A percentile compares a stretch with the other conserved stretches of the same genome.
Evolutionary conservation across 1,140 invertebrate species (phyloP).

Genomic region (Sarcophaga bullata): DNA sequence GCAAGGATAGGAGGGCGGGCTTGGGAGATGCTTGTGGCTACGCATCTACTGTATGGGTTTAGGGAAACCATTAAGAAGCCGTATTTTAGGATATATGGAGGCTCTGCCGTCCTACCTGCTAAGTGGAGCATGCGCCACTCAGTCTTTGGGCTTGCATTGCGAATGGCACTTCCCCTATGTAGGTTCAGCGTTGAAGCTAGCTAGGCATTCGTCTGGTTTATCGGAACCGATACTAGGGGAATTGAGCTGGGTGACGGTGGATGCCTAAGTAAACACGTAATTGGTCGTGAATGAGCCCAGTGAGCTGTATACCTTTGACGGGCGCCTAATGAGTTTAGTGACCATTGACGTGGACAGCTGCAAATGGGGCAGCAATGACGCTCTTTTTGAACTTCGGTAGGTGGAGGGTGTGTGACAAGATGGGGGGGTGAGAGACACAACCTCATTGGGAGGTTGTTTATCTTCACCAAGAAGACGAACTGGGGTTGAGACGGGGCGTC

Average conservation of each 20-base stretch:
- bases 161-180: constrained; percentile 40
- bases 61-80: constrained; percentile 30
- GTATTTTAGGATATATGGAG: constrained; percentile 38
- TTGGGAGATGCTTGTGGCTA: constrained; percentile 32
- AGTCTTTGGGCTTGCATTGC: constrained; percentile 37
- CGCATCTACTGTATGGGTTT: constrained; percentile 44
- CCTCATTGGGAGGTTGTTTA: not conserved
- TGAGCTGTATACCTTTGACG: constrained; percentile 41
- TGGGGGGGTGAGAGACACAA: no score
- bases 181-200: constrained; percentile 38
- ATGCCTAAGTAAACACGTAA: not conserved
- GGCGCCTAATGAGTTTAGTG: not conserved
- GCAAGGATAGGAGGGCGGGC: not conserved
- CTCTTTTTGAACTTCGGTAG: no score
- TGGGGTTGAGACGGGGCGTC: no score
- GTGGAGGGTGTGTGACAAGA: constrained; percentile 26
- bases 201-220: not conserved
- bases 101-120: constrained; percentile 35
- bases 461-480: not conserved
- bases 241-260: constrained; percentile 22
- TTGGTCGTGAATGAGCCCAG: constrained; percentile 37
- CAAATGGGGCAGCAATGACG: constrained; percentile 45
- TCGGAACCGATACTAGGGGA: not conserved
- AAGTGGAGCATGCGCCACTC: constrained; percentile 27
- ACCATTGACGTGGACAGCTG: constrained; percentile 33